Evolutionary conservation across 2,113 vertebrate species (phyloP).

Genomic region (Semnornis frantzii): DNA sequence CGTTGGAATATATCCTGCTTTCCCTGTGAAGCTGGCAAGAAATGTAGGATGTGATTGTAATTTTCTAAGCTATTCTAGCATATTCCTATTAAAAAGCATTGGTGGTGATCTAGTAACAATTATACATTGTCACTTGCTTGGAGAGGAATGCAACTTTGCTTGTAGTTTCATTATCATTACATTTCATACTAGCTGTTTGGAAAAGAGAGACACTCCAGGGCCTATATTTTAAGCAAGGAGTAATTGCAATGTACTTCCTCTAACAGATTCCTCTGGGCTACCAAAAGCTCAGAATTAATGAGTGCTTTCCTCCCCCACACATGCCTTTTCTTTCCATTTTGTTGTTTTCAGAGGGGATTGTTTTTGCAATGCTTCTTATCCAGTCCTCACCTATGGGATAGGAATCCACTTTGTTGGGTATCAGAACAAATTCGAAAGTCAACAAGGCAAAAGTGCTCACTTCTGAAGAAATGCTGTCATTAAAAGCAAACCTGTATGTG

Average conservation of each 20-base stretch:
- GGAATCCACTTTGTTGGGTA: not conserved
- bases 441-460: not conserved
- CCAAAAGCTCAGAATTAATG: not conserved
- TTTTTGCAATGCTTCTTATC: not conserved
- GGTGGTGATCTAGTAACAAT: not conserved
- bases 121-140: not conserved
- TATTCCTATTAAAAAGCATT: not conserved
- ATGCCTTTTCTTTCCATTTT: not conserved
- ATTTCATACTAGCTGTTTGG: not conserved
- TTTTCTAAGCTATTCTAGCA: not conserved
- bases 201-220: not conserved
- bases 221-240: not conserved
- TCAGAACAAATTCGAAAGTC: not conserved
- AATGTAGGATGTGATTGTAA: not conserved
- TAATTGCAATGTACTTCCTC: not conserved
- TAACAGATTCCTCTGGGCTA: not conserved
- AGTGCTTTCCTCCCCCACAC: not conserved
- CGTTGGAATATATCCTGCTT: not conserved
- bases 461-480: not conserved
- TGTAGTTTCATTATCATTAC: not conserved
- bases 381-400: not conserved
- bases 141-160: not conserved
- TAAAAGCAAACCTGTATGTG: not conserved
- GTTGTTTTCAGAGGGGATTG: not conserved
- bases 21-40: not conserved